Evolutionary conservation across 2,113 vertebrate species (phyloP).

Genomic region (Rhodinocichla rosea): DNA sequence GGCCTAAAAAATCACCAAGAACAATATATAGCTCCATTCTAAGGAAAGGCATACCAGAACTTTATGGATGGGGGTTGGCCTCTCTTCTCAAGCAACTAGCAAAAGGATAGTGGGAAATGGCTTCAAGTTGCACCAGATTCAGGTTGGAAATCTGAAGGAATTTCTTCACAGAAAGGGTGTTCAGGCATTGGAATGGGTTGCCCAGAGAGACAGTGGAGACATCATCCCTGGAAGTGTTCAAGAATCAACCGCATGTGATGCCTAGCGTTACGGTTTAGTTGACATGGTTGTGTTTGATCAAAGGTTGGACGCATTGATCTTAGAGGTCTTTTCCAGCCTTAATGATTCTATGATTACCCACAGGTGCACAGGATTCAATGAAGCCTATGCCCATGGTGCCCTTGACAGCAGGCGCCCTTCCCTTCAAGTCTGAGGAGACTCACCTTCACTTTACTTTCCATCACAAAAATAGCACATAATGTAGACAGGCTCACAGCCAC

Average conservation of each 20-base stretch:
- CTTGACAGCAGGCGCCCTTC: not conserved
- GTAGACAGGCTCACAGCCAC: accelerated
- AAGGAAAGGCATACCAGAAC: not conserved
- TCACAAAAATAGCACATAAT: not conserved
- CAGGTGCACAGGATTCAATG: not conserved
- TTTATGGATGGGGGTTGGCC: not conserved
- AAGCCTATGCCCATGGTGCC: not conserved
- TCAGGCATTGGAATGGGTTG: not conserved
- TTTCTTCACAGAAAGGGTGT: not conserved
- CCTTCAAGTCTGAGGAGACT: not conserved
- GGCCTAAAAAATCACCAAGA: not conserved
- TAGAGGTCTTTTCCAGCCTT: not conserved
- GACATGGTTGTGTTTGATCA: not conserved
- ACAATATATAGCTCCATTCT: not conserved
- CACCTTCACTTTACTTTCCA: not conserved
- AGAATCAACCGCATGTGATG: not conserved
- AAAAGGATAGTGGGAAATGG: not conserved
- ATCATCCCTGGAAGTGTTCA: not conserved
- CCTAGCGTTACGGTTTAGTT: not conserved
- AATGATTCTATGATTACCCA: not conserved
- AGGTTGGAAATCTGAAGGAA: not conserved
- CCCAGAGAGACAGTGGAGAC: not conserved
- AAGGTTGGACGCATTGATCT: not conserved
- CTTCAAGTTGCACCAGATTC: not conserved
- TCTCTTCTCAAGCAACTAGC: not conserved